These are phyloP conservation scores for Leptocoma aspasia DNA, from an alignment of 2,113 vertebrate species.

Conservation along the genomic window DNA sequence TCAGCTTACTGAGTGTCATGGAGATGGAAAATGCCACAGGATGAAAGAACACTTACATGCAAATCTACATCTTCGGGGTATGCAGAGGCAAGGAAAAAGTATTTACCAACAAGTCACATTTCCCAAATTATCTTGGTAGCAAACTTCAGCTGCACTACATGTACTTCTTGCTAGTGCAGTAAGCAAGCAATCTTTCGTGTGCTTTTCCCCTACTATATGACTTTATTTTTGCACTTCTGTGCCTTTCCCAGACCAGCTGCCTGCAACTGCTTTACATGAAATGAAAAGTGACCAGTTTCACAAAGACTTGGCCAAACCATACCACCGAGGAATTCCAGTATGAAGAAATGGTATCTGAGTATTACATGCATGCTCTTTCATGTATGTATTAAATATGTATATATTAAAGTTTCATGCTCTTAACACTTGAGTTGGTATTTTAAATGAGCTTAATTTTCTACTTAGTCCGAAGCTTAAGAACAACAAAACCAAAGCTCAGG, in stretches of 20 bases:
- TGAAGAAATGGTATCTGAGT: not conserved
- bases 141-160: not conserved
- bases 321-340: not conserved
- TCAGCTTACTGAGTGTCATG: not conserved
- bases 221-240: not conserved
- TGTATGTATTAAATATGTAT: too few species aligned
- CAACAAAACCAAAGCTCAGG: not conserved
- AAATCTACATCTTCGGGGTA: not conserved
- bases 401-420: not conserved
- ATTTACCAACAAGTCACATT: not conserved
- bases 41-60: not conserved
- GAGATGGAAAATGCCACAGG: not conserved
- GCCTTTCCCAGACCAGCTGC: not conserved
- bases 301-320: not conserved
- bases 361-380: too few species aligned
- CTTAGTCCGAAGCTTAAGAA: not conserved
- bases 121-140: not conserved
- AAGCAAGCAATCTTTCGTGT: not conserved
- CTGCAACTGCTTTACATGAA: not conserved
- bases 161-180: not conserved
- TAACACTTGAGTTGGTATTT: not conserved
- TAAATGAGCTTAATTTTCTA: not conserved
- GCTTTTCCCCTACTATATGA: not conserved
- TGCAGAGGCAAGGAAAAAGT: not conserved
- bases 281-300: not conserved